Conservation (phyloP, 2,113 vertebrate species). For the Gopherus flavomarginatus region DNA sequence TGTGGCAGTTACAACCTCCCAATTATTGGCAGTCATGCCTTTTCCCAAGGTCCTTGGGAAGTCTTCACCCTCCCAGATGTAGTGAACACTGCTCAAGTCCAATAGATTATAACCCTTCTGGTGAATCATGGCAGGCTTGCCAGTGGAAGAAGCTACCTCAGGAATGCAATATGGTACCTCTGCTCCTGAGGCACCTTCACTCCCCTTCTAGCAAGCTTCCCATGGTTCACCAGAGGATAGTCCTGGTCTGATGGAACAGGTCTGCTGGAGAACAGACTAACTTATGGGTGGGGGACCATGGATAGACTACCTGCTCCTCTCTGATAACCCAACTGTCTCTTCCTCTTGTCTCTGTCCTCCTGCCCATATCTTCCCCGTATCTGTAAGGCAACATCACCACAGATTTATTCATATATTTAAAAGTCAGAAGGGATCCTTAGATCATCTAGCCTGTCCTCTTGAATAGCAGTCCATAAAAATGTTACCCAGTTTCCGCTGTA, state of each 20-base stretch:
- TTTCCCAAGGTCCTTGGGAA: background rate
- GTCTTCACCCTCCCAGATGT: background rate
- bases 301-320: background rate
- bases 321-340: background rate
- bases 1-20: background rate
- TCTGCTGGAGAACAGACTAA: background rate
- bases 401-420: background rate
- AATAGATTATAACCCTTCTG: background rate
- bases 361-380: background rate
- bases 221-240: background rate
- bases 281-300: background rate
- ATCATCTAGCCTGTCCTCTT: background rate
- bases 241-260: background rate
- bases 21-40: background rate
- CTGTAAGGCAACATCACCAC: too few relatives aligned
- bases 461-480: background rate
- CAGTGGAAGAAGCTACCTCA: background rate
- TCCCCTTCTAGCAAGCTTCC: background rate
- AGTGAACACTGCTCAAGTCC: rapidly evolving
- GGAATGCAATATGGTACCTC: background rate
- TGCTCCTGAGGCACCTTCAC: background rate
- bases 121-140: background rate
- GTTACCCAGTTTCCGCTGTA: background rate
- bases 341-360: background rate
- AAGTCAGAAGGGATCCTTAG: background rate